Conservation (phyloP, 2,113 vertebrate species). For the Coturnix japonica region DNA sequence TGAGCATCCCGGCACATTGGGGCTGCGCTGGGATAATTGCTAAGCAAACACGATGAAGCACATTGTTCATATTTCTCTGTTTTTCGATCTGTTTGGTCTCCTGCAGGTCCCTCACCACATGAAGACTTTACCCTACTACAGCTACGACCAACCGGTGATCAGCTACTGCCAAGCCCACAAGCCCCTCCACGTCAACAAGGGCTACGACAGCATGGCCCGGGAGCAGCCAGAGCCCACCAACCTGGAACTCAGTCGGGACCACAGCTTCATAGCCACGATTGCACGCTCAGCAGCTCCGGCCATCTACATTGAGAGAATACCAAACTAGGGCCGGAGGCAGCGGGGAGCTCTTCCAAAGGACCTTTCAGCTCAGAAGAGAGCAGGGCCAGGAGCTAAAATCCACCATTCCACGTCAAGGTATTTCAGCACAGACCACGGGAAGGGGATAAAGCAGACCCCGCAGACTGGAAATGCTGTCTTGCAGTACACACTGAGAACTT, state of each 20-base stretch:
- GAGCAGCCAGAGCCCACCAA: conserved; percentile 68
- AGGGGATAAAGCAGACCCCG: not conserved
- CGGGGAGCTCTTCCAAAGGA: not conserved
- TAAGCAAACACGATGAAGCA: accelerated
- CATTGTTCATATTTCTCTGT: accelerated
- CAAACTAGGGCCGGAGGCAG: conserved; percentile 64
- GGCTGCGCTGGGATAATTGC: accelerated
- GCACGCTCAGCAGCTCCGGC: conserved; percentile 81
- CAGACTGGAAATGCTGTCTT: not conserved
- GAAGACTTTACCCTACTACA: conserved; percentile 82
- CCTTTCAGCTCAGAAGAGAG: not conserved
- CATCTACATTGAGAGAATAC: conserved; percentile 85
- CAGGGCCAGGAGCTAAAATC: not conserved
- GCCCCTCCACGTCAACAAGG: conserved; percentile 79
- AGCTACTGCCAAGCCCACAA: conserved; percentile 86
- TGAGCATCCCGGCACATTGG: not conserved
- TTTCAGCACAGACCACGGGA: not conserved
- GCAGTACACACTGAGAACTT: conserved; percentile 42
- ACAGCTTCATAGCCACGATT: conserved; percentile 83
- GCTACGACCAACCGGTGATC: conserved; percentile 79
- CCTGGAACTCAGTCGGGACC: conserved; percentile 80
- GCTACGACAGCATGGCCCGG: conserved; percentile 70
- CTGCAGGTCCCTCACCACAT: conserved; percentile 80
- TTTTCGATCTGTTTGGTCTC: not conserved
- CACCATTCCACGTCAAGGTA: not conserved